These are phyloP conservation scores for Latrodectus hesperus DNA, from an alignment of 2,888 invertebrate species.

Conservation along the genomic window DNA sequence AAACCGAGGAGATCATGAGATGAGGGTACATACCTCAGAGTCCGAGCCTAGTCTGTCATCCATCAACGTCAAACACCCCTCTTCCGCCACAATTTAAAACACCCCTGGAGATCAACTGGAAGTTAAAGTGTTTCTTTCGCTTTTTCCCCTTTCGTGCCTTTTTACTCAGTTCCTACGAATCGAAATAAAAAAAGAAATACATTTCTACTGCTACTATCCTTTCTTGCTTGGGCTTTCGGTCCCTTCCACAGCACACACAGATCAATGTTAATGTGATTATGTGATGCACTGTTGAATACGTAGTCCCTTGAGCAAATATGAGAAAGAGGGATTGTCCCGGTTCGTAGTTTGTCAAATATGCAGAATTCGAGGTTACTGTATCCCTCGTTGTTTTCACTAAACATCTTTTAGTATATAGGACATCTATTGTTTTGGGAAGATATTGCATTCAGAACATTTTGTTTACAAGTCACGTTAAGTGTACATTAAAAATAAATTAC, in stretches of 20 bases:
- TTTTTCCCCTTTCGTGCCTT: conserved; percentile 39
- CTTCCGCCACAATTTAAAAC: conserved; percentile 48
- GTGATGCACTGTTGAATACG: conserved; percentile 60
- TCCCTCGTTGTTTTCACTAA: too few species aligned
- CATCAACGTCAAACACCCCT: conserved; percentile 49
- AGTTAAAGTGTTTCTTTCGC: conserved; percentile 44
- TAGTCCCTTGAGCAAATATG: conserved; percentile 57
- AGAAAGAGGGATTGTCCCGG: background rate
- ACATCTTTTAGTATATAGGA: too few species aligned
- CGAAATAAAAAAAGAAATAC: background rate
- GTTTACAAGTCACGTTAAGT: too few species aligned
- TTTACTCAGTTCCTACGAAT: background rate
- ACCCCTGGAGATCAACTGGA: conserved; percentile 41
- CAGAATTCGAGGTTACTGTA: background rate
- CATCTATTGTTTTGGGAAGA: too few species aligned
- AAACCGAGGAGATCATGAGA: conserved; percentile 39
- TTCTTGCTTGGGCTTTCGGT: background rate
- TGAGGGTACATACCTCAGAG: conserved; percentile 61
- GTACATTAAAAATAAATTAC: too few species aligned
- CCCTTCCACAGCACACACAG: conserved; percentile 45
- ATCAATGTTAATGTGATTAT: conserved; percentile 66
- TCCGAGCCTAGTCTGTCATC: conserved; percentile 42
- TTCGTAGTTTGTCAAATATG: conserved; percentile 16
- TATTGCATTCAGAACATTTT: too few species aligned
- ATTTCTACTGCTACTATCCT: background rate